Percentiles rank a stretch among this genome's conserved stretches.
phyloP scores from a whole-genome alignment of 2,797 vertebrate species.

The Tachyglossus aculeatus region DNA sequence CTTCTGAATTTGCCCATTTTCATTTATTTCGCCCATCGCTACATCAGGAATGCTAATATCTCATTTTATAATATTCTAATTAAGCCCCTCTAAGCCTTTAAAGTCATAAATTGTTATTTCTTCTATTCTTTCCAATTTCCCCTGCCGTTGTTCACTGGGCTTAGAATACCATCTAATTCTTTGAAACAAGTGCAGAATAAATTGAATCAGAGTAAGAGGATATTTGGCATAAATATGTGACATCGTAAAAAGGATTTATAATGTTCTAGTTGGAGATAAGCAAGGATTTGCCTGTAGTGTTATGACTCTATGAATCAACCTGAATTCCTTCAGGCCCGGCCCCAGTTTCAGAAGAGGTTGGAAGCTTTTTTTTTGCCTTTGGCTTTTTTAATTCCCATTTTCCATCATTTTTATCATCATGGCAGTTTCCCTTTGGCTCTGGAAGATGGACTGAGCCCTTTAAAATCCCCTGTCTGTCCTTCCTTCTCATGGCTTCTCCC shows the following conservation, averaged over 20 bases:
- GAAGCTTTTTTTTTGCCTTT: background rate
- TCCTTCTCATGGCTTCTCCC: too few relatives aligned
- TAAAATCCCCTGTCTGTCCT: too few relatives aligned
- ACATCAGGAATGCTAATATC: constrained; percentile 62
- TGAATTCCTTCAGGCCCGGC: background rate
- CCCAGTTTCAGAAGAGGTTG: background rate
- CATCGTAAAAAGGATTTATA: constrained; percentile 49
- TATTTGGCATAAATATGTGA: constrained; percentile 65
- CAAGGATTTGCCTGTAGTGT: constrained; percentile 36
- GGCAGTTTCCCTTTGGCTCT: too few relatives aligned
- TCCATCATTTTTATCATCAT: background rate
- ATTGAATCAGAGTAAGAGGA: constrained; percentile 65
- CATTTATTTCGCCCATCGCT: too few relatives aligned
- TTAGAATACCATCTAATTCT: constrained; percentile 65
- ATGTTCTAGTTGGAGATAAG: constrained; percentile 44
- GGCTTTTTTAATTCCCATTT: constrained; percentile 1
- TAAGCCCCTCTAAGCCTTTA: constrained; percentile 61
- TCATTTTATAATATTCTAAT: constrained; percentile 64
- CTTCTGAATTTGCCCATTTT: too few relatives aligned
- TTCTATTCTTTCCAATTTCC: constrained; percentile 61
- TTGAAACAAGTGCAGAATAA: constrained; percentile 65
- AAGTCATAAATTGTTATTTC: constrained; percentile 59
- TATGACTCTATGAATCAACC: constrained; percentile 12
- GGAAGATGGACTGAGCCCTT: too few relatives aligned
- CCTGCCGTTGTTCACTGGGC: constrained; percentile 55